These are phyloP conservation scores for Plumapathes pennacea DNA, from an alignment of 92 coral and sea anemone genomes.

Conservation along the genomic window DNA sequence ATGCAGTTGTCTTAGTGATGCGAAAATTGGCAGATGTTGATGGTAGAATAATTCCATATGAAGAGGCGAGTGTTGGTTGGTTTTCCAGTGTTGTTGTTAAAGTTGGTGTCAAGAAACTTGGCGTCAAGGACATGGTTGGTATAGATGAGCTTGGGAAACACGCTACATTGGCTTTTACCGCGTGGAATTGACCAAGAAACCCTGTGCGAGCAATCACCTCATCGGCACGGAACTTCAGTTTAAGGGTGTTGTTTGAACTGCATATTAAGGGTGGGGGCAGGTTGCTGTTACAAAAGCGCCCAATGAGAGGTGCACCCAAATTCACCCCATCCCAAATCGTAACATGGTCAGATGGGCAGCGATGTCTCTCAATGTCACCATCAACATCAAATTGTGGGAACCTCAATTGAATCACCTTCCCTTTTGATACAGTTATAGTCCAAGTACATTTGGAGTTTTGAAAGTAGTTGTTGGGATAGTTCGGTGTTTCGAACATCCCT, in stretches of 20 bases:
- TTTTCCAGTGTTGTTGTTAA: neutral
- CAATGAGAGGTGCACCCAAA: conserved; percentile 45
- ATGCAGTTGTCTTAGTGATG: too few species aligned
- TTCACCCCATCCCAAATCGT: conserved; percentile 63
- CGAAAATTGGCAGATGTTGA: too few species aligned
- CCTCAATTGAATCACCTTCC: conserved; percentile 58
- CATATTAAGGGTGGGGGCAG: conserved; percentile 70
- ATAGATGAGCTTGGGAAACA: conserved; percentile 54
- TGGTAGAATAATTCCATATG: too few species aligned
- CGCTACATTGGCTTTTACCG: conserved; percentile 42
- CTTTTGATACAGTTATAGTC: conserved; percentile 64
- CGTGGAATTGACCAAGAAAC: conserved; percentile 51
- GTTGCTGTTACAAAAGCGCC: conserved; percentile 71
- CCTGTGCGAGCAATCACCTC: conserved; percentile 70
- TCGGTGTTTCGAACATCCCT: conserved; percentile 55
- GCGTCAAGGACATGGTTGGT: conserved; percentile 2
- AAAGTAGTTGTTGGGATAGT: conserved; percentile 62
- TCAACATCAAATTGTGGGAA: conserved; percentile 68
- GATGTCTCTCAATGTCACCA: conserved; percentile 45
- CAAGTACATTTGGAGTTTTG: conserved; percentile 80
- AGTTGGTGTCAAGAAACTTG: too few species aligned
- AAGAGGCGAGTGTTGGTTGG: too few species aligned
- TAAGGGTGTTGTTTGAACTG: conserved; percentile 50
- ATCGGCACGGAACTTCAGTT: conserved; percentile 62
- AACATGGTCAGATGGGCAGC: conserved; percentile 72